Percentiles rank a stretch among this genome's conserved stretches.
These are phyloP conservation scores for Caenorhabditis becei DNA, from an alignment of 2,888 invertebrate genomes.

Conservation along the genomic window DNA sequence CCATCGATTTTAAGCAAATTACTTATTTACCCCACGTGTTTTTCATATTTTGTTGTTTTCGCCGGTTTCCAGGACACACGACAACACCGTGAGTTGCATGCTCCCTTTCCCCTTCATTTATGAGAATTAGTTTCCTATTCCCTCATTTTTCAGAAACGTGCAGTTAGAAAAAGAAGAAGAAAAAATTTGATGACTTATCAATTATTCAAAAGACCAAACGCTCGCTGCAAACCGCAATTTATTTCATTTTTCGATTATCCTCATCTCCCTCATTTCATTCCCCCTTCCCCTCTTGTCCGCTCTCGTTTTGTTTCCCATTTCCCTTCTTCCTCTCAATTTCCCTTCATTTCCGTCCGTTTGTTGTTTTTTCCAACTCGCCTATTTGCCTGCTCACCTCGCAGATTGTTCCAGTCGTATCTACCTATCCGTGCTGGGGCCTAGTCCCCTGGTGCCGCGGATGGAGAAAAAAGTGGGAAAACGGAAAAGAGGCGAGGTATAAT, in stretches of 20 bases:
- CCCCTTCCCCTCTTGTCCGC: neutral
- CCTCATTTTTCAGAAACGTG: conserved; percentile 1
- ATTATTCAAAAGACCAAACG: conserved; percentile 24
- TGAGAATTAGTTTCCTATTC: too few species aligned
- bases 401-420: too few species aligned
- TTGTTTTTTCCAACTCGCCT: too few species aligned
- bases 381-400: conserved; percentile 1
- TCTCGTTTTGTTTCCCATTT: conserved; percentile 26
- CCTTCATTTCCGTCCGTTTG: conserved; percentile 3
- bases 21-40: too few species aligned
- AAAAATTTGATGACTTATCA: conserved; percentile 14
- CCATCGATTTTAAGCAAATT: too few species aligned
- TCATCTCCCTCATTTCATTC: conserved; percentile 13
- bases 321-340: conserved; percentile 19
- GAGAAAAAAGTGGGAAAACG: conserved; percentile 7
- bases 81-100: too few species aligned
- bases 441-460: neutral
- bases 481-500: conserved; percentile 51
- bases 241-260: conserved; percentile 45
- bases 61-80: too few species aligned
- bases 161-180: neutral
- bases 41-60: too few species aligned
- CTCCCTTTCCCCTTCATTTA: too few species aligned
- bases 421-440: neutral
- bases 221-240: conserved; percentile 26